A percentile compares a stretch with the other conserved stretches of the same genome.
phyloP scores from a whole-genome alignment of 1,140 invertebrate genomes.

The Drosophila varians region DNA sequence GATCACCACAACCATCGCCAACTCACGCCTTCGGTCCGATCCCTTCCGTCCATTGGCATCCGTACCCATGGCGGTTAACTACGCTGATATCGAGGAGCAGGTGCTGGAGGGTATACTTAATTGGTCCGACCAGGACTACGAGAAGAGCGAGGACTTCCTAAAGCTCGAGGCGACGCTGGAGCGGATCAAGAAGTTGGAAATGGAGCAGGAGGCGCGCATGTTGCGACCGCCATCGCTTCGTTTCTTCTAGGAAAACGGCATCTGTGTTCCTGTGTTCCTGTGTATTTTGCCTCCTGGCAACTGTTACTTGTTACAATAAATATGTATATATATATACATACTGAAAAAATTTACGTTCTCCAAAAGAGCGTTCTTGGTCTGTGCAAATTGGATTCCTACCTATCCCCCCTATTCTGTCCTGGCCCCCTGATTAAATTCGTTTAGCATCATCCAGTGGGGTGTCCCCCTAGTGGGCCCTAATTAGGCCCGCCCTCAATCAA shows the following conservation, averaged over 20 bases:
- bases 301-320: no score
- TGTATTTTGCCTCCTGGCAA: no score
- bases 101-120: background rate
- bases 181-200: background rate
- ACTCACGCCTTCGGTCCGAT: background rate
- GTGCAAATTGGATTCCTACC: constrained; percentile 24
- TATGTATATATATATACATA: no score
- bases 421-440: constrained; percentile 42
- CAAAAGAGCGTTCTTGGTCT: background rate
- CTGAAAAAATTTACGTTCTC: no score
- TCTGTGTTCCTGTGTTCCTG: no score
- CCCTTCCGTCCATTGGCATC: background rate
- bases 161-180: background rate
- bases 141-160: background rate
- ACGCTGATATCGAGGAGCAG: background rate
- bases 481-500: constrained; percentile 69
- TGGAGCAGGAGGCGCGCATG: background rate
- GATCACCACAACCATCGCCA: background rate
- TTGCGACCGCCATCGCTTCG: background rate
- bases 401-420: no score
- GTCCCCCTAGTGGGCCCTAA: constrained; percentile 45
- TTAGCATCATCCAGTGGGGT: constrained; percentile 8
- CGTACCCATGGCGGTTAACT: background rate
- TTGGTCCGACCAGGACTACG: background rate
- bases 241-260: no score